Base-by-base conservation (phyloP, 2,888 invertebrate species). In the Toxonevra muliebris region DNA sequence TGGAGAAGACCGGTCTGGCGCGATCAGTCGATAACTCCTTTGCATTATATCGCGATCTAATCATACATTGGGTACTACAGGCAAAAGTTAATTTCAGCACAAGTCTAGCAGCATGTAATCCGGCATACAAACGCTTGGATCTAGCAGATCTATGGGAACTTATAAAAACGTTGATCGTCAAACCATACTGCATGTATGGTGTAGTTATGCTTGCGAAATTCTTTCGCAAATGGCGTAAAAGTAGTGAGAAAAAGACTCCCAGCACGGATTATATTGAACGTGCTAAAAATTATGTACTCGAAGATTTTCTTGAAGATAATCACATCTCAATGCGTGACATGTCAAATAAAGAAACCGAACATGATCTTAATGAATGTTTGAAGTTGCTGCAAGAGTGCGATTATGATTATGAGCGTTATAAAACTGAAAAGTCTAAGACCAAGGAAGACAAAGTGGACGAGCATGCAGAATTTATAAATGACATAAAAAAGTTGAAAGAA, bases 221-320 rank as follows among this genome's bases (percentile, higher is more conserved):
- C 65, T 69, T 86, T 72, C 81, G 85, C 2, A 83, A 83, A 63
- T 84, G 82, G 79, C 80, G 82, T 48, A 76, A 77, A 54, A 76
- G 76, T 53, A 77, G 77, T 41, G 76, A 78, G 3, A 73, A 77
- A 0, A 74, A 78, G 41, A 71, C 70, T 1, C 72, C 74, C 20
- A 79, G 75, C 2, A 75, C 71, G 9, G 80, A 81, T 41, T 79
- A 73, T 20, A 77, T 82, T 0, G 86, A 88, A 0, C 86, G 88
- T 19, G 86, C 86, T 2, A 86, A 86, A 50, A 88, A 89, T 68
- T 88, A 88, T 65, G 87, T 88, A 0, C 85, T 88, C 3, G 89
- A 89, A 73, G 87, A 86, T 62, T 88, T 86, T 69, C 76, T 85
- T 0, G 84, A 86, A 11, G 87, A 87, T 69, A 83, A 84, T 57